Evolutionary conservation across 2,797 vertebrate species (phyloP).

Genomic region (Gastrophryne carolinensis): DNA sequence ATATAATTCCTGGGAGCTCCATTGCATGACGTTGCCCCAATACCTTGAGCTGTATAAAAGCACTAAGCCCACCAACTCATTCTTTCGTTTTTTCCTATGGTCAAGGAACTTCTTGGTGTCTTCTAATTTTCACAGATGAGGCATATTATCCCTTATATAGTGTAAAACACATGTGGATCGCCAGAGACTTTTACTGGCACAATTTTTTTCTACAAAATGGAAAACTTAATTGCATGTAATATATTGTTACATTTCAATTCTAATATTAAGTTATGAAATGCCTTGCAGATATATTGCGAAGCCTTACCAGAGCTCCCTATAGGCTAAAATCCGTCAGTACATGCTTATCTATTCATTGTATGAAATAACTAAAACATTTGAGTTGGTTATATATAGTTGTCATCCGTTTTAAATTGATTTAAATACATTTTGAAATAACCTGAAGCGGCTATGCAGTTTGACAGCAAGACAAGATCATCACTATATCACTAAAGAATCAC

Average conservation of each 20-base stretch:
- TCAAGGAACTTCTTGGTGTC: no score
- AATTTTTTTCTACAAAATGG: background rate
- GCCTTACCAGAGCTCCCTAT: conserved; percentile 18
- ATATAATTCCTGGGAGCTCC: no score
- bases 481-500: conserved; percentile 34
- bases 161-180: background rate
- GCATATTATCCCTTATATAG: no score
- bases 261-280: conserved; percentile 34
- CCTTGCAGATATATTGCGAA: conserved; percentile 34
- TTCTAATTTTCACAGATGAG: no score
- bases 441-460: conserved; percentile 36
- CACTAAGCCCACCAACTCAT: no score
- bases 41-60: no score
- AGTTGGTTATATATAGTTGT: conserved; percentile 39
- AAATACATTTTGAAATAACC: conserved; percentile 40
- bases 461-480: conserved; percentile 42
- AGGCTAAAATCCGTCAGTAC: conserved; percentile 25
- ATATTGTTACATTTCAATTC: conserved; percentile 27
- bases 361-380: conserved; percentile 30
- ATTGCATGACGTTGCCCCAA: no score
- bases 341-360: conserved; percentile 37
- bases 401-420: conserved; percentile 38
- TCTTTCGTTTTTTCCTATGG: no score
- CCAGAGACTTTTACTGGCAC: background rate
- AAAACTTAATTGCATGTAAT: conserved; percentile 20